These are phyloP conservation scores for Plebejus argus DNA, from an alignment of 2,888 invertebrate species.

Conservation along the genomic window DNA sequence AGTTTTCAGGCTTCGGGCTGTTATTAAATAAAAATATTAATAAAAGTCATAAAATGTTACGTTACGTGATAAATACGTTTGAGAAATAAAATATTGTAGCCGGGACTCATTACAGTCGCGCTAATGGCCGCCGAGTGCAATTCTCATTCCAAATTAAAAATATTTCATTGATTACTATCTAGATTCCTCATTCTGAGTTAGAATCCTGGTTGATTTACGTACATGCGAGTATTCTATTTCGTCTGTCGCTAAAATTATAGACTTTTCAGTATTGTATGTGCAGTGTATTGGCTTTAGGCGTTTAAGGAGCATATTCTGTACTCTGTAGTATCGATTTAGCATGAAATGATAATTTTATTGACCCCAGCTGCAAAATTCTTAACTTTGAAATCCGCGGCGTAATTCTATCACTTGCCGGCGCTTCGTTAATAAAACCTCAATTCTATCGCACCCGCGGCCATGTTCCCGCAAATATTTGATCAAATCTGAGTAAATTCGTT, in stretches of 20 bases:
- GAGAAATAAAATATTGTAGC: conserved; percentile 17
- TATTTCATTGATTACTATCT: not conserved
- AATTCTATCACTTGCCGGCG: conserved; percentile 16
- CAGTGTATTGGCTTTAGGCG: too few relatives aligned
- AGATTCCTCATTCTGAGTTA: not conserved
- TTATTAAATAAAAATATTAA: conserved; percentile 12
- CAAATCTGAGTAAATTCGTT: conserved; percentile 27
- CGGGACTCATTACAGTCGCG: conserved; percentile 10
- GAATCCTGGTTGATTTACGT: not conserved
- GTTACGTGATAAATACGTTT: conserved; percentile 9
- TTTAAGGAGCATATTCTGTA: too few relatives aligned
- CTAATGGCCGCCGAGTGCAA: conserved; percentile 26
- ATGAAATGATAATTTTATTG: not conserved
- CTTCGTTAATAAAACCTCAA: conserved; percentile 27
- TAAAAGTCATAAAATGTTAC: conserved; percentile 7
- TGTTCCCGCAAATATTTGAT: conserved; percentile 17
- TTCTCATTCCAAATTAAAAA: conserved; percentile 28
- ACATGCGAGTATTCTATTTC: not conserved
- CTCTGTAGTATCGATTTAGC: too few relatives aligned
- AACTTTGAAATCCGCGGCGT: not conserved
- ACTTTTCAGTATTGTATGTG: too few relatives aligned
- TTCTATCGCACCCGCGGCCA: conserved; percentile 12
- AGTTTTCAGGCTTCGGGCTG: not conserved
- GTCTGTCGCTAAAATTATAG: too few relatives aligned
- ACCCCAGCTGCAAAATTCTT: not conserved